Evolutionary conservation across 2,888 invertebrate species (phyloP).

Genomic region (Cataglyphis rosenhaueri): DNA sequence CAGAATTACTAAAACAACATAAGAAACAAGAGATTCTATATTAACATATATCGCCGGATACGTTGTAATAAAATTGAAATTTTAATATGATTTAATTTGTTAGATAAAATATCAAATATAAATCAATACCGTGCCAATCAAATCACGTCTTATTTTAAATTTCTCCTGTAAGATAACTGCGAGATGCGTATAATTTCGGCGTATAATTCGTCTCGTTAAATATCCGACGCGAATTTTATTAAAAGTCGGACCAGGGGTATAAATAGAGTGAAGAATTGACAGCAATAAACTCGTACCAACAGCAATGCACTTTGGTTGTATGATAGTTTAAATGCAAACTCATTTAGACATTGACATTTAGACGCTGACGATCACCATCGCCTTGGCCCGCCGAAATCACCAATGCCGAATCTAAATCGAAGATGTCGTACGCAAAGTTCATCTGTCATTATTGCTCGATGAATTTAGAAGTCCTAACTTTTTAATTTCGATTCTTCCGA

Average conservation of each 20-base stretch:
- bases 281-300: conserved; percentile 34
- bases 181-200: background rate
- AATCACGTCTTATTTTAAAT: conserved; percentile 14
- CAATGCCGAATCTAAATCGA: conserved; percentile 27
- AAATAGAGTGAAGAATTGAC: conserved; percentile 37
- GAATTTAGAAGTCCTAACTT: background rate
- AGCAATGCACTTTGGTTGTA: conserved; percentile 21
- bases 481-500: background rate
- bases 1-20: background rate
- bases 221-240: conserved; percentile 33
- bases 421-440: background rate
- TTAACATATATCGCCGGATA: background rate
- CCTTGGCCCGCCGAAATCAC: conserved; percentile 35
- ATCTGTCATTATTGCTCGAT: conserved; percentile 4
- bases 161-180: background rate
- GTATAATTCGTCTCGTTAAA: conserved; percentile 10
- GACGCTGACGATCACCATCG: background rate
- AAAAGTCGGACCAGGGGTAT: conserved; percentile 19
- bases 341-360: background rate
- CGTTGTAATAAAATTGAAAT: background rate
- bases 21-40: background rate
- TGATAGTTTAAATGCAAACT: conserved; percentile 42
- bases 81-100: background rate
- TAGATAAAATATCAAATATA: background rate
- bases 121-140: background rate